These are phyloP conservation scores for Linyphia triangularis DNA, from an alignment of 2,888 invertebrate species.

Conservation along the genomic window DNA sequence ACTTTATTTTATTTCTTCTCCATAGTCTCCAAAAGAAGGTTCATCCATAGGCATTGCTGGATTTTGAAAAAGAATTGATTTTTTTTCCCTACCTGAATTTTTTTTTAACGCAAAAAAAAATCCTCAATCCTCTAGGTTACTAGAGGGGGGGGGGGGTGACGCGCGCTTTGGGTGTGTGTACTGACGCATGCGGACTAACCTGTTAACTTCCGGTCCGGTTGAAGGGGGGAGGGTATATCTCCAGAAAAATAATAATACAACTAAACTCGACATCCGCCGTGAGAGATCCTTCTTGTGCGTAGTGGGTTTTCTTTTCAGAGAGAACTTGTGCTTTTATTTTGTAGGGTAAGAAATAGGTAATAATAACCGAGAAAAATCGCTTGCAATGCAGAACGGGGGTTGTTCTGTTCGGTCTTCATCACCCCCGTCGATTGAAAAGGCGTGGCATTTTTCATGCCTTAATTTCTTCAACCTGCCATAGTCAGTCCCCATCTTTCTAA, in stretches of 20 bases:
- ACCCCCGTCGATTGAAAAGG: constrained; percentile 3
- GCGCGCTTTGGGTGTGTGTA: constrained; percentile 68
- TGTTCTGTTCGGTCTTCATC: background rate
- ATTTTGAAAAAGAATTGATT: constrained; percentile 36
- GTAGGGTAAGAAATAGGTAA: background rate
- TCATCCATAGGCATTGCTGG: constrained; percentile 65
- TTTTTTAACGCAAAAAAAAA: constrained; percentile 16
- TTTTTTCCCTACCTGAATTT: constrained; percentile 5
- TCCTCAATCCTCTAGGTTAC: constrained; percentile 72
- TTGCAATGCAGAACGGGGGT: background rate
- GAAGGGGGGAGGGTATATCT: background rate
- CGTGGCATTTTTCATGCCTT: constrained; percentile 5
- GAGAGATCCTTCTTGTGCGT: background rate
- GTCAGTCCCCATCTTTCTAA: background rate
- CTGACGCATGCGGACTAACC: constrained; percentile 70
- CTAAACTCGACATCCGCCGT: constrained; percentile 46
- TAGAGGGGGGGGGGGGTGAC: constrained; percentile 43
- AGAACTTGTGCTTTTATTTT: background rate
- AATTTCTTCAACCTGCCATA: background rate
- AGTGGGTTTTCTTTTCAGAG: background rate
- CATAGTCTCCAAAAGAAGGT: constrained; percentile 56
- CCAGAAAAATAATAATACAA: constrained; percentile 30
- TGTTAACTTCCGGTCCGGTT: constrained; percentile 67
- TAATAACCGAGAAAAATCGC: background rate
- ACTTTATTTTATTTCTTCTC: constrained; percentile 47